These are phyloP conservation scores for Epsilonema sp. DNA, from an alignment of 2,888 invertebrate genomes.

Conservation along the genomic window DNA sequence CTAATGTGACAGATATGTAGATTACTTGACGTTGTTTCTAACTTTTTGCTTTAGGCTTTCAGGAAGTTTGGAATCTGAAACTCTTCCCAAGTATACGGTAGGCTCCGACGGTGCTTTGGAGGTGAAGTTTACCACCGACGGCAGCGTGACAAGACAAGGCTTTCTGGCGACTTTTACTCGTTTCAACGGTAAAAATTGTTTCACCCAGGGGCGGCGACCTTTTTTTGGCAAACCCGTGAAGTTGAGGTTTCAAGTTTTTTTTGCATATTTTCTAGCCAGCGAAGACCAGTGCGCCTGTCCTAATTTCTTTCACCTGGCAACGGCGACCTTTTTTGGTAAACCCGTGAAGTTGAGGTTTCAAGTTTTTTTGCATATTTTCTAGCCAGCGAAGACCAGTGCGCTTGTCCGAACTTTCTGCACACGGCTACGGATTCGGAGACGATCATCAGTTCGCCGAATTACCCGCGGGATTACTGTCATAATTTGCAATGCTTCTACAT, in stretches of 20 bases:
- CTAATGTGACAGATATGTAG: too few species aligned
- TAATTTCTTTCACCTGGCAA: too few species aligned
- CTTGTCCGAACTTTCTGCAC: neutral
- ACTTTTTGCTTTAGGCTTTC: neutral
- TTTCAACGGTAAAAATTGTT: neutral
- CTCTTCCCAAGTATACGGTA: neutral
- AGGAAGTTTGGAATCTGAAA: neutral
- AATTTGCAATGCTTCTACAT: neutral
- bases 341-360: too few species aligned
- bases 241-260: too few species aligned
- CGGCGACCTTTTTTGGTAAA: too few species aligned
- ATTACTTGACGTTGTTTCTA: too few species aligned
- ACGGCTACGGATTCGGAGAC: neutral
- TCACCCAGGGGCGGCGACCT: too few species aligned
- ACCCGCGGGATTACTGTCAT: neutral
- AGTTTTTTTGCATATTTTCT: too few species aligned
- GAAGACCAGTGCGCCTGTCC: neutral
- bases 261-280: neutral
- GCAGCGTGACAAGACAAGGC: neutral
- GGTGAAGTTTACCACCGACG: neutral
- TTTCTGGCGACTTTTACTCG: neutral
- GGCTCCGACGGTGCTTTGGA: neutral
- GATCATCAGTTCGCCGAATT: neutral
- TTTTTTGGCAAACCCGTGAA: too few species aligned
- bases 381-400: neutral